A percentile compares a stretch with the other conserved stretches of the same genome.
Conservation (phyloP, 2,888 invertebrate genomes). For the Pecten maximus region DNA sequence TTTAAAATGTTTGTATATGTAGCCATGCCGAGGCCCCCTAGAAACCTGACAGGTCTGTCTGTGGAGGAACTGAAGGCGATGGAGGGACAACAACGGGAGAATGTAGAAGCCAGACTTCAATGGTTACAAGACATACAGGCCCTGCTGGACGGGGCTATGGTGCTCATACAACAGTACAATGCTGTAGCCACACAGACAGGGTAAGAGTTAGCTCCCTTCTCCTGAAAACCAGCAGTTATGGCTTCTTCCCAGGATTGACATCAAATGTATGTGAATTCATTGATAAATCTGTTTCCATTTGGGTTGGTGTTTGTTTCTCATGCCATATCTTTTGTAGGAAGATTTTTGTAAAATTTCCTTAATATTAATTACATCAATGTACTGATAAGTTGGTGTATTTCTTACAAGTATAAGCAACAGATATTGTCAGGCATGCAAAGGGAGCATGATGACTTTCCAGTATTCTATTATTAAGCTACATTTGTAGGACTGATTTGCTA, state of each 20-base stretch:
- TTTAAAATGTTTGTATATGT: not conserved
- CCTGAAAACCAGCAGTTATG: not conserved
- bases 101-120: slow-evolving; percentile 95
- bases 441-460: too few relatives aligned
- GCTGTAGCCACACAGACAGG: slow-evolving; percentile 72
- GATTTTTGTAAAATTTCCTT: not conserved
- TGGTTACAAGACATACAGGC: slow-evolving; percentile 92
- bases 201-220: slow-evolving; percentile 56
- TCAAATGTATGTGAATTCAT: too few relatives aligned
- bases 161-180: slow-evolving; percentile 95
- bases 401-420: too few relatives aligned
- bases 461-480: too few relatives aligned
- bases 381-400: too few relatives aligned
- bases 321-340: not conserved
- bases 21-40: slow-evolving; percentile 79
- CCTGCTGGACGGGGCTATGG: slow-evolving; percentile 95
- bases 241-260: too few relatives aligned
- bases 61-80: slow-evolving; percentile 92
- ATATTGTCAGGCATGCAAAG: too few relatives aligned
- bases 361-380: too few relatives aligned
- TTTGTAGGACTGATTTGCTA: too few relatives aligned
- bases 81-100: slow-evolving; percentile 94
- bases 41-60: slow-evolving; percentile 87
- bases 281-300: not conserved
- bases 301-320: not conserved